Evolutionary conservation across 2,888 invertebrate species (phyloP), one percentile per base, ranked within the genome.

Genomic region (Syrista parreyssii): DNA sequence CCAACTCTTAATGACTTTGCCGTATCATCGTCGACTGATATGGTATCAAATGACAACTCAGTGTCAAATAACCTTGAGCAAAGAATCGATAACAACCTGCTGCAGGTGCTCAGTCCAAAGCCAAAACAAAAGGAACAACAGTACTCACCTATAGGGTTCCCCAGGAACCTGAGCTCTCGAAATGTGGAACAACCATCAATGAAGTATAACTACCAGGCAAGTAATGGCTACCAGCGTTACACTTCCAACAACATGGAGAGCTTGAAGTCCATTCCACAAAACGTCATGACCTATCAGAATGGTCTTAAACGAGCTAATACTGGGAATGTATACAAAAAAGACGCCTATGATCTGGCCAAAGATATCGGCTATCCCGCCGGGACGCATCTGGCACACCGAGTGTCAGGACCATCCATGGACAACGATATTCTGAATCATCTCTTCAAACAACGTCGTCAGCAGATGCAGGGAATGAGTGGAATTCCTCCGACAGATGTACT

Each of bases 371-470:
- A 86, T 73, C 82, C 87, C 32, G 77, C 87, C 0, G 82, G 83
- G 40, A 85, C 82, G 40, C 86, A 88, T 72, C 75, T 90, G 73
- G 83, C 86, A 34, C 88, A 89, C 31, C 88, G 86, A 73, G 82
- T 86, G 36, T 79, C 83, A n/a, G 84, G 85, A 32, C 81, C 79
- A 1, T 80, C 82, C 0, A 75, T 88, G 73, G 89, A 89, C 77
- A 88, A 84, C 74, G 89, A 89, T 68, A 85, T 89, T 32, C 86
- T 89, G 74, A 88, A 88, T 82, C 88, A 88, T 23, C 80, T 90
- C 31, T 83, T 90, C 81, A 89, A 90, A 73, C 90, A 90, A 77
- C 88, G 88, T 30, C 89, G 88, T 78, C 89, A 89, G n/a, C 87
- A 86, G 33, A 73, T 77, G 31, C 73, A 76, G 55, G 73, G 76